Evolutionary conservation across 2,113 vertebrate genomes (phyloP), one percentile per base, ranked within the genome.

Genomic region (Argyrosomus japonicus): DNA sequence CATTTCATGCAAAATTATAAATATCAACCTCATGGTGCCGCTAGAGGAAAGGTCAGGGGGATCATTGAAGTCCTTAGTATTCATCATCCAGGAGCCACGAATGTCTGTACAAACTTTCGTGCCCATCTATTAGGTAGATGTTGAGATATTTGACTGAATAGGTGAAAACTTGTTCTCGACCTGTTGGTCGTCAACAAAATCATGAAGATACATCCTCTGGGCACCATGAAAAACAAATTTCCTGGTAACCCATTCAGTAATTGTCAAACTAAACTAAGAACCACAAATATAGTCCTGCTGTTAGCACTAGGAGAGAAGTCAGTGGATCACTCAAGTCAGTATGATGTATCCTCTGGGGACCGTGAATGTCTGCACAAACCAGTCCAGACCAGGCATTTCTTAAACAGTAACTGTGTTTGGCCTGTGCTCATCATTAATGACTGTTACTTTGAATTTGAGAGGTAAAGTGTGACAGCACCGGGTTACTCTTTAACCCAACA

Each of bases 401-500:
- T 62, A 72, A 60, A 77, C 53, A 45, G 51, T 79, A 77, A 86
- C 71, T 78, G 17, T 58, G 32, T 65, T 27, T 48, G 51, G 10
- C 10, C 68, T 54, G 61, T 36, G 27, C 50, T 79, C 32, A 27
- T 79, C 53, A 63, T 10, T 21, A 51, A n/a, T 27, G 21, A 58
- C 8, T 17, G 23, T 36, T 64, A 27, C 50, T 77, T 48, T 47
- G 36, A 64, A 23, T 67, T 45, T n/a, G 8, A 83, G 36, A 11
- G 32, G 27, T 54, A 58, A 72, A 68, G 72, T 53, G 17, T 2
- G 12, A 4, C 50, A 19, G 32, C 29, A n/a, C 36, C 23, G 15
- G 51, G 57, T 89, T 85, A 85, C 48, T 75, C 18, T 86, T 87
- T 91, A 87, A 91, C 71, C 17, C n/a, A 56, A 45, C 74, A 68